These are phyloP conservation scores for Zaprionus ornatus DNA, from an alignment of 1,140 invertebrate genomes.

Conservation along the genomic window DNA sequence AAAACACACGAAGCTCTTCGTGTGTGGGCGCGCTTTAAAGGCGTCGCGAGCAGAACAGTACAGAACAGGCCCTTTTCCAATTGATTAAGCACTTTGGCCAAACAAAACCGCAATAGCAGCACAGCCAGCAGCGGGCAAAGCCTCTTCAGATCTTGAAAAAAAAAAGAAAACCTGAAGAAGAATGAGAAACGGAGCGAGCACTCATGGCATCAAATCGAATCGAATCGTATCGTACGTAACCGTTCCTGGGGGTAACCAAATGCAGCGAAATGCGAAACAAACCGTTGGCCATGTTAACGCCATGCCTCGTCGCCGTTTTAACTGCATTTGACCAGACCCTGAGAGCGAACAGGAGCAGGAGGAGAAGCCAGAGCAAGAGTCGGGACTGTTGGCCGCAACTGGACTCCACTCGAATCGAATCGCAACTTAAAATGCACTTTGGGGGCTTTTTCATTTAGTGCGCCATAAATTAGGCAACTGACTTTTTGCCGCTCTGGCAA, in stretches of 20 bases:
- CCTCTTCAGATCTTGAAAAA: constrained; percentile 18
- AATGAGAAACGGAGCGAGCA: not conserved
- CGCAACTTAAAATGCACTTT: constrained; percentile 61
- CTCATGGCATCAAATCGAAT: constrained; percentile 34
- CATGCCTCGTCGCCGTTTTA: constrained; percentile 52
- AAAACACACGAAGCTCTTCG: constrained; percentile 30
- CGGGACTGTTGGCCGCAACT: not conserved
- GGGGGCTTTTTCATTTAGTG: constrained; percentile 66
- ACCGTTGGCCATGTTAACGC: constrained; percentile 37
- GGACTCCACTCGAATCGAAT: constrained; percentile 38
- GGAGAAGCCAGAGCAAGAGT: not conserved
- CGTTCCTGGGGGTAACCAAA: constrained; percentile 34
- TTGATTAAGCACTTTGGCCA: constrained; percentile 60
- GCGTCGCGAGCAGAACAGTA: constrained; percentile 12
- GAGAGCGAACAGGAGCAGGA: not conserved
- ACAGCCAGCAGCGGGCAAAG: not conserved
- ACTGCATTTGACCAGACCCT: constrained; percentile 16
- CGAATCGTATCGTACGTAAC: constrained; percentile 11
- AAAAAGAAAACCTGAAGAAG: not conserved
- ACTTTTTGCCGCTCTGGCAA: constrained; percentile 43
- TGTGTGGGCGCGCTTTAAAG: constrained; percentile 34
- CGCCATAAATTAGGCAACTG: constrained; percentile 58
- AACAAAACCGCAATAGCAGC: constrained; percentile 41
- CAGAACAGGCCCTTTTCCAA: constrained; percentile 44
- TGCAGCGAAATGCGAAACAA: constrained; percentile 50